Evolutionary conservation across 2,113 vertebrate species (phyloP).

Genomic region (Sprattus sprattus): DNA sequence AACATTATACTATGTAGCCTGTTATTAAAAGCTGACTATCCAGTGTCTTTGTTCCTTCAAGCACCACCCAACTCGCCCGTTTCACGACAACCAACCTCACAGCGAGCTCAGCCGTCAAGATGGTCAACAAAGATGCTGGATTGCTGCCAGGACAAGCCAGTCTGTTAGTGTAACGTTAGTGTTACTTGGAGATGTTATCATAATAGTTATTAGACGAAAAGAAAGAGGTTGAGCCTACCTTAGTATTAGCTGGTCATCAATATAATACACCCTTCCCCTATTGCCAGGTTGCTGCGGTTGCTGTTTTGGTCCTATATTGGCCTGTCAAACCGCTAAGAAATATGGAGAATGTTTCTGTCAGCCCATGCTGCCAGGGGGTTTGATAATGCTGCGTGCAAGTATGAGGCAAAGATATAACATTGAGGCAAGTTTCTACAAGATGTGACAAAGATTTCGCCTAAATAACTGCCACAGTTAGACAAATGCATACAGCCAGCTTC

Average conservation of each 20-base stretch:
- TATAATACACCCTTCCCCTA: background rate
- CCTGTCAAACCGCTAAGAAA: background rate
- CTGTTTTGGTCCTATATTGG: background rate
- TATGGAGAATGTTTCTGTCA: background rate
- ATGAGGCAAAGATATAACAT: conserved; percentile 3
- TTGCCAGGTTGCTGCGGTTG: background rate
- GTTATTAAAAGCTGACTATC: background rate
- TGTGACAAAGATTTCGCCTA: background rate
- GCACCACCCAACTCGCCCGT: background rate
- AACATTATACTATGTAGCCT: background rate
- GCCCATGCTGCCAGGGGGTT: background rate
- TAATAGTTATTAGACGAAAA: background rate
- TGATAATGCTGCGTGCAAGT: background rate
- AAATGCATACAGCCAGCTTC: no score
- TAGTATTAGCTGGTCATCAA: no score
- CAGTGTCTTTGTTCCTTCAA: background rate
- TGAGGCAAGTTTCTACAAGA: background rate
- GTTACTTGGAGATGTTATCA: no score
- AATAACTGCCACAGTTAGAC: background rate
- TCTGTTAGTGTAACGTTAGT: background rate
- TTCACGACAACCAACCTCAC: background rate
- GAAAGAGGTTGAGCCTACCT: no score
- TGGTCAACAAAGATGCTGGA: background rate
- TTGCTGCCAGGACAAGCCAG: background rate
- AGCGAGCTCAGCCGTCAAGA: background rate